Conservation (phyloP, 2,888 invertebrate species). For the Apotomis capreana region DNA sequence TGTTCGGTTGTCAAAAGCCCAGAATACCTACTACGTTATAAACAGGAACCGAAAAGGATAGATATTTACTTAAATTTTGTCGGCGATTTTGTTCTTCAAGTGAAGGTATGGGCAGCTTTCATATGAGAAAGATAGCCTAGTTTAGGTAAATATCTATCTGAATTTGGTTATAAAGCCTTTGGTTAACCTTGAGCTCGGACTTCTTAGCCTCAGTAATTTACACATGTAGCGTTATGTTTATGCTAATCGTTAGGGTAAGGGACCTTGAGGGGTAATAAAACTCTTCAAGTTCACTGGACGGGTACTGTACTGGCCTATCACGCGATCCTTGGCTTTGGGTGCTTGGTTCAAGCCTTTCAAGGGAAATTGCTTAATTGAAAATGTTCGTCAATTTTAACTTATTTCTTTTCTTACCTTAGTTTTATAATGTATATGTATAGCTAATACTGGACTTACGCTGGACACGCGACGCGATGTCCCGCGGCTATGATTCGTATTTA, state of each 20-base stretch:
- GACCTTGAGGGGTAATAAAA: constrained; percentile 52
- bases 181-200: not conserved
- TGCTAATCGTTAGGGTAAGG: constrained; percentile 40
- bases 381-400: constrained; percentile 15
- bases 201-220: not conserved
- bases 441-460: no score
- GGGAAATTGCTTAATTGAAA: constrained; percentile 21
- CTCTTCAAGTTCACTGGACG: constrained; percentile 52
- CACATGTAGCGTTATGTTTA: constrained; percentile 25
- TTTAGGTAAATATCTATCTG: no score
- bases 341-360: not conserved
- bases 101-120: no score
- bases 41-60: no score
- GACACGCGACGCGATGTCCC: no score
- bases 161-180: not conserved
- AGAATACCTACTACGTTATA: no score
- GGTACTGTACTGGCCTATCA: constrained; percentile 49
- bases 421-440: not conserved
- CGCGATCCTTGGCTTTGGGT: constrained; percentile 48
- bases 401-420: not conserved
- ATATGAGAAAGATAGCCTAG: no score
- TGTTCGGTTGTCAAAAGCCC: no score
- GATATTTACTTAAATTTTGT: no score
- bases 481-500: no score
- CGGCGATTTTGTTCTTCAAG: no score